These are phyloP conservation scores for Acrobasis consociella DNA, from an alignment of 2,888 invertebrate genomes.

Conservation along the genomic window DNA sequence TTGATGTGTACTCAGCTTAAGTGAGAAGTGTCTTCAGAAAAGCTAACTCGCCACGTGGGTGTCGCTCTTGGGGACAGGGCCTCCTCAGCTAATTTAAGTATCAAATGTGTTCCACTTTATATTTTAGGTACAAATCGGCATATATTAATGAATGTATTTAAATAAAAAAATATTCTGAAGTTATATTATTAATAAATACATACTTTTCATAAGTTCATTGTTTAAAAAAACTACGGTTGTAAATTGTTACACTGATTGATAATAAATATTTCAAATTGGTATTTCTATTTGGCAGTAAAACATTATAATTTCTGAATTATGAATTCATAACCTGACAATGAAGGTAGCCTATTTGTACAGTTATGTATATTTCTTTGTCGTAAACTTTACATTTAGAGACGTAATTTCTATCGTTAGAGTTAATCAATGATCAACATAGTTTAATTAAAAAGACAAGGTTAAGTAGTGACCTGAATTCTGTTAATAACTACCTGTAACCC, in stretches of 20 bases:
- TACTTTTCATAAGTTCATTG: no score
- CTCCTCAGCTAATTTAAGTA: slow-evolving; percentile 24
- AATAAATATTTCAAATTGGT: slow-evolving; percentile 7
- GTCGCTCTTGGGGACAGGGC: no score
- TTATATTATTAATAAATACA: no score
- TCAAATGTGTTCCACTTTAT: slow-evolving; percentile 31
- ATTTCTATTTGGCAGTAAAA: slow-evolving; percentile 3
- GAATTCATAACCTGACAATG: slow-evolving; percentile 27
- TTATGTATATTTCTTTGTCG: slow-evolving; percentile 40
- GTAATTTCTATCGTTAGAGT: slow-evolving; percentile 49
- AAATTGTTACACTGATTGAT: slow-evolving; percentile 10
- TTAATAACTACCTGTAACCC: not conserved
- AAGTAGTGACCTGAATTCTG: slow-evolving; percentile 41
- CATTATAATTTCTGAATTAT: slow-evolving; percentile 18
- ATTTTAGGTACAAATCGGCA: slow-evolving; percentile 14
- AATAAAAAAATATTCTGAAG: not conserved
- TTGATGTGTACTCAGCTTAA: no score
- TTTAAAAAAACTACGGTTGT: slow-evolving; percentile 6
- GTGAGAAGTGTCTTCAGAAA: no score
- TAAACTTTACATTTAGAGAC: slow-evolving; percentile 46
- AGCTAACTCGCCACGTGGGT: no score
- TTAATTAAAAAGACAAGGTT: slow-evolving; percentile 53
- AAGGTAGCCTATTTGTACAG: slow-evolving; percentile 42
- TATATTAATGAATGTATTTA: not conserved
- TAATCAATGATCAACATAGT: slow-evolving; percentile 48